Conservation (phyloP, 2,888 invertebrate species). For the Eupeodes latifasciatus region DNA sequence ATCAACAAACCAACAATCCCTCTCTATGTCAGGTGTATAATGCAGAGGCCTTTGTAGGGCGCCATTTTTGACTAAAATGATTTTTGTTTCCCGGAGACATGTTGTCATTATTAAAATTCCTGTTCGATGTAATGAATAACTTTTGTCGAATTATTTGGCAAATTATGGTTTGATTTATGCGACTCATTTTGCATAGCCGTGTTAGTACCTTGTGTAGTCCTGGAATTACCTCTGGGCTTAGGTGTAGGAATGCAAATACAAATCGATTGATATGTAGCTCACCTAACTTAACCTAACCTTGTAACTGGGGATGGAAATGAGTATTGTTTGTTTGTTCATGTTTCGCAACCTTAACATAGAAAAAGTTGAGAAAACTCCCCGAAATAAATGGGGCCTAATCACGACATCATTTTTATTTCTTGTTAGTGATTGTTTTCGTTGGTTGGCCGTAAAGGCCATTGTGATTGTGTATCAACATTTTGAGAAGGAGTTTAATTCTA, state of each 20-base stretch:
- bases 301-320: slow-evolving; percentile 1
- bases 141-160: slow-evolving; percentile 78
- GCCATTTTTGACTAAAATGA: slow-evolving; percentile 49
- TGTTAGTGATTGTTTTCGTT: slow-evolving; percentile 25
- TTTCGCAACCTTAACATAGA: slow-evolving; percentile 8
- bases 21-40: background rate
- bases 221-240: slow-evolving; percentile 42
- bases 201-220: background rate
- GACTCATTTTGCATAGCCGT: slow-evolving; percentile 52
- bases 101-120: slow-evolving; percentile 69
- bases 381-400: slow-evolving; percentile 64
- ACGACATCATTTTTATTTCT: slow-evolving; percentile 47
- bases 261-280: slow-evolving; percentile 63
- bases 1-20: background rate
- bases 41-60: background rate
- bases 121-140: slow-evolving; percentile 73
- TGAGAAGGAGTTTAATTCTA: background rate
- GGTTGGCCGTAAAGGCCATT: background rate
- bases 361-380: slow-evolving; percentile 49
- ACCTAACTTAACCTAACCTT: background rate
- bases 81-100: slow-evolving; percentile 57
- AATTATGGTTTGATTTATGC: slow-evolving; percentile 72
- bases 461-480: background rate
- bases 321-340: slow-evolving; percentile 19
- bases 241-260: background rate